These are phyloP conservation scores for Aphaenogaster rudis DNA, from an alignment of 1,140 invertebrate species.

Conservation along the genomic window DNA sequence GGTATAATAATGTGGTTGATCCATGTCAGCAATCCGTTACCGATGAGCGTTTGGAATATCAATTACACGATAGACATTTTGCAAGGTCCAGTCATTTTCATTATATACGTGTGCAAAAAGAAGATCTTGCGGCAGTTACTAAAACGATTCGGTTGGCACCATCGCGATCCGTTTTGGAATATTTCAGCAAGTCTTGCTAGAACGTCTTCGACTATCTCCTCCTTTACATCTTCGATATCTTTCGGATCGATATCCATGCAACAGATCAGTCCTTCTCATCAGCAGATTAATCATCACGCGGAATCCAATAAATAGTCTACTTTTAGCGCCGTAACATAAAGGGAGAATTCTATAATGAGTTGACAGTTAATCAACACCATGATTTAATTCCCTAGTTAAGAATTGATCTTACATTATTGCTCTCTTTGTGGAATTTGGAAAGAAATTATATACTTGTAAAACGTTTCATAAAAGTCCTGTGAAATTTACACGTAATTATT, in stretches of 20 bases:
- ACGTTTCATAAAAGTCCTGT: not conserved
- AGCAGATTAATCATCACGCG: too few species aligned
- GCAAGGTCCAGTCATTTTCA: slow-evolving; percentile 90
- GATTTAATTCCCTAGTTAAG: not conserved
- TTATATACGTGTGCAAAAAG: slow-evolving; percentile 91
- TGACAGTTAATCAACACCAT: not conserved
- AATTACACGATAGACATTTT: slow-evolving; percentile 88
- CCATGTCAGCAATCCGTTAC: slow-evolving; percentile 76
- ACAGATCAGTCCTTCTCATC: not conserved
- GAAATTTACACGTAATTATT: not conserved
- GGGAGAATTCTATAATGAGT: not conserved
- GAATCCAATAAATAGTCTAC: not conserved
- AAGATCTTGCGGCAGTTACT: slow-evolving; percentile 72
- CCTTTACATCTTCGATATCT: too few species aligned
- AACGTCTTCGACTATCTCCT: slow-evolving; percentile 68
- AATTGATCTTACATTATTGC: not conserved
- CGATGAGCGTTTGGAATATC: slow-evolving; percentile 88
- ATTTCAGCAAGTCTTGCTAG: slow-evolving; percentile 78
- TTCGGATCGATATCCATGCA: not conserved
- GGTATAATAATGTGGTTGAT: slow-evolving; percentile 89
- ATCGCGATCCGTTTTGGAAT: slow-evolving; percentile 73
- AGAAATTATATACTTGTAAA: not conserved
- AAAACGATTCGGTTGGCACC: slow-evolving; percentile 85
- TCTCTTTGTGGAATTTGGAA: not conserved
- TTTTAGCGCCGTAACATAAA: not conserved